Evolutionary conservation across 2,113 vertebrate species (phyloP), one percentile per base, ranked within the genome.

Genomic region (Crotophaga sulcirostris): DNA sequence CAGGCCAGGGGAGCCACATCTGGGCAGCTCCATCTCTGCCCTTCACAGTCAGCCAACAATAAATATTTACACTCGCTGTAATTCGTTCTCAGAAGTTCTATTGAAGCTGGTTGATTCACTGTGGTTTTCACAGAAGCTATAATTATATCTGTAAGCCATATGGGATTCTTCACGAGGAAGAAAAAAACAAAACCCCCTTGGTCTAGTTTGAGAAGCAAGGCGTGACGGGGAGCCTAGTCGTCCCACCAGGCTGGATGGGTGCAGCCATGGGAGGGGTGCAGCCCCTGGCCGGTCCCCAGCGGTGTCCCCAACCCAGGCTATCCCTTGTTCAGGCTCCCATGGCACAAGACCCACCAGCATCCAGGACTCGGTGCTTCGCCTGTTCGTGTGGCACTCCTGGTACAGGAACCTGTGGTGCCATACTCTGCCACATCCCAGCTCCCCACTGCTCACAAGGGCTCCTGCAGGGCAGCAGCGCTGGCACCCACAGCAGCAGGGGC

Each of bases 301-400:
- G 26, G 40, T 47, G 7, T 56, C 45, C 55, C 5, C 2, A 2
- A 1, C 29, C 60, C 25, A 7, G 33, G 16, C 55, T 1, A 0
- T 51, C 13, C 88, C 14, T 1, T 8, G 9, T 5, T 1, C 12
- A 47, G 38, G 31, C 19, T 34, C 49, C 2, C 26, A 3, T 1
- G 10, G 44, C 45, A 1, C 80, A n/a, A 24, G 40, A 51, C 55
- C 42, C 7, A 3, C 18, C 6, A 9, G 34, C 66, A 51, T 6
- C 0, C 19, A 1, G 0, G 10, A 16, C 42, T 8, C 2, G 9
- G 55, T 0, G 6, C 49, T 69, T 2, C 15, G 31, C 67, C 73
- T 3, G 14, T 7, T 11, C 26, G 28, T 40, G 3, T 0, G 25
- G 55, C 34, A 13, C 29, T 25, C 5, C 45, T 3, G 11, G 87